Evolutionary conservation across 2,797 vertebrate species (phyloP), one percentile per base, ranked within the genome.

Genomic region (Trachops cirrhosus): DNA sequence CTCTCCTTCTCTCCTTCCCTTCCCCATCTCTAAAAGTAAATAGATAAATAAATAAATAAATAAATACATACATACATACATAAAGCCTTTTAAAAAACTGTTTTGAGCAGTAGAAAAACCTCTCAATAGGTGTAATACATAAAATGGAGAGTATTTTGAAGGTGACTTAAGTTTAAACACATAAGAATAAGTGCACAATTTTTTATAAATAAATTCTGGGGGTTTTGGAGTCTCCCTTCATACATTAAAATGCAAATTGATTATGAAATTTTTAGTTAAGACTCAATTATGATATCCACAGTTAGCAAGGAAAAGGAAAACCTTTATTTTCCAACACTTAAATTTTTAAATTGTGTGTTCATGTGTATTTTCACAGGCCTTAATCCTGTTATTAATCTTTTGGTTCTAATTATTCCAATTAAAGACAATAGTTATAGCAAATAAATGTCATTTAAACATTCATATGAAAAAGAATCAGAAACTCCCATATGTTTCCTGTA

Each of bases 321-420:
- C 5, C 10, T 89, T 34, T 32, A 29, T 86, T 97, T 77, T 50
- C n/a, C 41, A 78, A 44, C 9, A 96, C 62, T 88, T 85, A 71
- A 64, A 62, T 83, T 91, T 78, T 62, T 15, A 24, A 83, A 44
- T 71, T 73, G 22, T 39, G 50, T 59, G 37, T 87, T 16, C 39
- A 16, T 21, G 12, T 78, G 0, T 22, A 3, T 79, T 78, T 95
- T 80, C 71, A 48, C 0, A 73, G 8, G 34, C n/a, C 2, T 5
- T 96, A 59, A 12, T 94, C 44, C 52, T 39, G 15, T 85, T 46
- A 95, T 85, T 46, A 95, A 96, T 86, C 9, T 37, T 95, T 9
- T 39, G 91, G 3, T 94, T 97, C 39, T 39, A 84, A 68, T 32
- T 87, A 26, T 92, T 19, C 71, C 82, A 75, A 37, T 94, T 91